These are phyloP conservation scores for Sciurus vulgaris DNA, from an alignment of 2,797 vertebrate genomes.

Conservation along the genomic window DNA sequence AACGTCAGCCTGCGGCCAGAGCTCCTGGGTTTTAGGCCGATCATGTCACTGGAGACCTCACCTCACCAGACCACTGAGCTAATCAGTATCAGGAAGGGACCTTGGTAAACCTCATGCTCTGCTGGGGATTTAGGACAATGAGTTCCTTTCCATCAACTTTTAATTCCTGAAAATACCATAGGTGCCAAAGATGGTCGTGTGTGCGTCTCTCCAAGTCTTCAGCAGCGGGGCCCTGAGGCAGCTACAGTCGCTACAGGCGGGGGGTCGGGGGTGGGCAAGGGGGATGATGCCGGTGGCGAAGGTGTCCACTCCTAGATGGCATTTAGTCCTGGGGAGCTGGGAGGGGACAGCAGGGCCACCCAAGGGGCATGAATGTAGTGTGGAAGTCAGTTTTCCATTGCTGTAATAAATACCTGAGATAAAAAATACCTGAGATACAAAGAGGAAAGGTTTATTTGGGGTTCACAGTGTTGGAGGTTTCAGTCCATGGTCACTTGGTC, in stretches of 20 bases:
- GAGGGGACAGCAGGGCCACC: not conserved
- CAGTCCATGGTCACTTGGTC: too few relatives aligned
- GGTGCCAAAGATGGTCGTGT: not conserved
- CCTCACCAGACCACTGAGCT: not conserved
- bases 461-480: not conserved
- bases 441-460: not conserved
- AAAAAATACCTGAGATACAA: not conserved
- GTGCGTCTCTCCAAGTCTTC: constrained; percentile 10
- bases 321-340: not conserved
- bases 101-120: constrained; percentile 60
- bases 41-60: constrained; percentile 20
- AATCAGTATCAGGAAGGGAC: constrained; percentile 50
- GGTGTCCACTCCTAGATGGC: not conserved
- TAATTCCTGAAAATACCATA: constrained; percentile 53
- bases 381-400: not conserved
- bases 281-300: not conserved
- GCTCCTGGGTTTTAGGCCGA: constrained; percentile 39
- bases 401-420: not conserved
- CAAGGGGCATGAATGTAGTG: not conserved
- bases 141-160: constrained; percentile 56
- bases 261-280: not conserved
- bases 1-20: not conserved
- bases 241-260: not conserved
- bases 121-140: constrained; percentile 41
- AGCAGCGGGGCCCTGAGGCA: not conserved